Base-by-base conservation (phyloP, 30 jellyfish, hydroid and myxozoan genomes). In the Morbakka virulenta region DNA sequence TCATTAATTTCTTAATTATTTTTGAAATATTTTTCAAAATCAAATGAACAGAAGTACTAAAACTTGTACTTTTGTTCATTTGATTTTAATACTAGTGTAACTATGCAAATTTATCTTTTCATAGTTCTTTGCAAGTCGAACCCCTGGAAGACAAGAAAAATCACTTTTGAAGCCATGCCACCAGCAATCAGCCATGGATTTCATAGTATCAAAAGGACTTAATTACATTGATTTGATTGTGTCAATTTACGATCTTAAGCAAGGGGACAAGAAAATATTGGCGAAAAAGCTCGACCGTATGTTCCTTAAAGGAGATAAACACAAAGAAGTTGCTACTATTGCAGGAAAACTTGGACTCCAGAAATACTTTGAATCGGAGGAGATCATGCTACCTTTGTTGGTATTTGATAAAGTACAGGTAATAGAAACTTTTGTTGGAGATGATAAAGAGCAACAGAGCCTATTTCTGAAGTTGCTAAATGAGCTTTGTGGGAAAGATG, bases 391-490 rank as follows among this genome's bases (percentile, higher is more conserved):
- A 67, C 99, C 97, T 0, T 61, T 93, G 62, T 30, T 93, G 49
- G 95, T 74, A 9, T 65, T 57, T n/a, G 97, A 93, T 79, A 89
- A 86, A 84, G 48, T 93, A 52, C 99, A 93, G 64, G 91, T 77
- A 12, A 64, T 83, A 22, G 99, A 93, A 70, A 64, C 52, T 26
- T 71, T 65, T 29, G 48, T 93, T 21, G 81, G 72, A 52, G 86
- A 87, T 35, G 72, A 73, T 35, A 52, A 62, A 28, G 72, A 67
- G 9, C 74, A 62, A 48, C 99, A 93, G 63, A 53, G 66, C 9
- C 77, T 66, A 4, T 93, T 76, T 77, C 95, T 89, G 14, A 67
- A 33, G 3, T 73, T 86, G 88, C 87, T 93, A 1, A 63, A 93
- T 62, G 61, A 70, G 30, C 69, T 93, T 49, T 93, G 96, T 77